Evolutionary conservation across 1,140 invertebrate genomes (phyloP), one percentile per base, ranked within the genome.

Genomic region (Hyles euphorbiae): DNA sequence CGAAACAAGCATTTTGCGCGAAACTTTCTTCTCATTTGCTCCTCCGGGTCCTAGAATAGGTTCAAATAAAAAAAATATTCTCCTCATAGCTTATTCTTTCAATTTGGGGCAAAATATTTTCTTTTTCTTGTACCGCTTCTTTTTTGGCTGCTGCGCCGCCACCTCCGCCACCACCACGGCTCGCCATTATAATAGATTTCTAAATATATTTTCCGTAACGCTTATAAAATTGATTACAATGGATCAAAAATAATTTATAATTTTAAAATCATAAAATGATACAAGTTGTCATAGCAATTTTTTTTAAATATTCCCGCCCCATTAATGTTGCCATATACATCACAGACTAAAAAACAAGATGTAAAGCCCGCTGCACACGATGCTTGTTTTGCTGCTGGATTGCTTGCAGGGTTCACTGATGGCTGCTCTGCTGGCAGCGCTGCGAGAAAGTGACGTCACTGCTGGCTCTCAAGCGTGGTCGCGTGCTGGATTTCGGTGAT

Each of bases 1-100:
- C 90, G 88, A 67, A 93, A 93, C 53, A 89, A 77, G 66, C 90
- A 87, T 76, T 87, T 89, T 5, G 90, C 90, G 22, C 72, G 85
- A 71, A 82, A 86, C 66, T 88, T 88, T 68, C 67, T 72, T 68
- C 73, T 68, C 78, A 87, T 78, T 32, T 59, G 56, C 58, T 82
- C 76, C 63, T 86, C 83, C 2, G 82, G 80, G 59, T 85, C 82
- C 87, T 89, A 56, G 45, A 33, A 59, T 51, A 40, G 43, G 32
- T 54, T 11, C 8, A 55, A 47, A 8, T 53, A 6, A 36, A 53
- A n/a, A 53, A 34, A 50, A 50, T n/a, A 12, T 47, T 63, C 34
- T 44, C 54, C 5, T 12, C 33, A n/a, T 12, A 11, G 22, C 22
- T 46, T 60, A 53, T 34, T 22, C 9, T 46, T 46, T 46, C 11